Evolutionary conservation across 2,888 invertebrate species (phyloP), one percentile per base, ranked within the genome.

Genomic region (Sarcophaga variegata): DNA sequence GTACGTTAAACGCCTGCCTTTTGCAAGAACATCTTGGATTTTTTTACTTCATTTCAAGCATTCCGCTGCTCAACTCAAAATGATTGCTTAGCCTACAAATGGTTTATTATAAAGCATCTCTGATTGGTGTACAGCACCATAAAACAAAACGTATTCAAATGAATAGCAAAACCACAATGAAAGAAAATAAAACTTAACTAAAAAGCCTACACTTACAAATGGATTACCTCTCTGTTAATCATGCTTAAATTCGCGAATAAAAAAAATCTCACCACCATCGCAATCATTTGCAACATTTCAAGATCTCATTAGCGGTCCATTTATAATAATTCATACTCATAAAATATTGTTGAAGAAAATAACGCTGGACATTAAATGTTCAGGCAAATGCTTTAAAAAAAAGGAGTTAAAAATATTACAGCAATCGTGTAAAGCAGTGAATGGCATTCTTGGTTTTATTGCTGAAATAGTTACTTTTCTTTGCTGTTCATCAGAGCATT

Each of bases 271-370:
- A 67, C 27, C 22, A 17, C 59, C 67, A 72, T 1, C 60, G 17
- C 5, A n/a, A 69, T 45, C 25, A 77, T 20, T 75, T 47, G 25
- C 66, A 71, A 66, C 81, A 81, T 78, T 77, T 86, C 70, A 84
- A 87, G 76, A 81, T 81, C 87, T 87, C 87, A 87, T 87, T 87
- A 87, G 81, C 81, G 84, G 81, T 76, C 81, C 87, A 87, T 87
- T 87, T 87, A 82, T 87, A 82, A 84, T 81, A 87, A 84, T 71
- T 66, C 81, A 81, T 82, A 63, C 67, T 79, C 71, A 37, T 81
- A 82, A 81, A 81, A 81, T 70, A 37, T 37, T 37, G 37, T 81
- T 79, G 3, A 69, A 81, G 63, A 80, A 83, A 83, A 69, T 60
- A 54, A 72, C n/a, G 47, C 60, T 62, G 67, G 49, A 80, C 80